Base-by-base conservation (phyloP, 2,113 vertebrate species). In the Xiphophorus hellerii region DNA sequence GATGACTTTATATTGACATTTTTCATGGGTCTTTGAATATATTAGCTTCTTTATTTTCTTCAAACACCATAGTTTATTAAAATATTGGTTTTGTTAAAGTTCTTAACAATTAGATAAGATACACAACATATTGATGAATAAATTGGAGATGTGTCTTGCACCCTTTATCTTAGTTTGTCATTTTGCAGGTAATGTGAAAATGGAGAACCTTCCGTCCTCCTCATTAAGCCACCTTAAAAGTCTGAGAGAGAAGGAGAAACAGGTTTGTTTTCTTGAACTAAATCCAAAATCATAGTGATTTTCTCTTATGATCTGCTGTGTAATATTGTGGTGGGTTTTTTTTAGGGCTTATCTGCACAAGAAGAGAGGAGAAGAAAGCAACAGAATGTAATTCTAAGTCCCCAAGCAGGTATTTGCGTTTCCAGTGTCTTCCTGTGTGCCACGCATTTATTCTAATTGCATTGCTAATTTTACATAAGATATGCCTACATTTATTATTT, bases 341-440 rank as follows among this genome's bases (percentile, higher is more conserved):
- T 92, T 77, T 79, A 97, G 96, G 93, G 92, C 91, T 76, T 89
- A 72, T 72, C 93, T 78, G 69, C 89, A 74, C 93, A 94, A 84
- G 96, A 97, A 86, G 96, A 96, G 74, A 96, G 94, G 92, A 96
- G 66, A 84, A 94, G 94, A 82, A 97, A 95, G 90, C 88, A 73
- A 89, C 94, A 94, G 92, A 92, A 93, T 93, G 64, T 96, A 82
- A 91, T 95, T 89, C 93, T 96, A 87, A 95, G 95, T 94, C 95
- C 97, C 88, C 96, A 96, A 87, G 92, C 95, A 95, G 97, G 97
- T 97, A 85, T 77, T 80, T 66, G 62, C 10, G 65, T 77, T 39
- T 76, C 9, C 17, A 27, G 0, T 65, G 2, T 2, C 3, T 25
- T 51, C 33, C 13, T 62, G 37, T 33, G 17, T 30, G 4, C 25